Percentiles rank a stretch among this genome's conserved stretches.
These are phyloP conservation scores for Platorchestia sp. DNA, from an alignment of 1,140 invertebrate species.

Conservation along the genomic window DNA sequence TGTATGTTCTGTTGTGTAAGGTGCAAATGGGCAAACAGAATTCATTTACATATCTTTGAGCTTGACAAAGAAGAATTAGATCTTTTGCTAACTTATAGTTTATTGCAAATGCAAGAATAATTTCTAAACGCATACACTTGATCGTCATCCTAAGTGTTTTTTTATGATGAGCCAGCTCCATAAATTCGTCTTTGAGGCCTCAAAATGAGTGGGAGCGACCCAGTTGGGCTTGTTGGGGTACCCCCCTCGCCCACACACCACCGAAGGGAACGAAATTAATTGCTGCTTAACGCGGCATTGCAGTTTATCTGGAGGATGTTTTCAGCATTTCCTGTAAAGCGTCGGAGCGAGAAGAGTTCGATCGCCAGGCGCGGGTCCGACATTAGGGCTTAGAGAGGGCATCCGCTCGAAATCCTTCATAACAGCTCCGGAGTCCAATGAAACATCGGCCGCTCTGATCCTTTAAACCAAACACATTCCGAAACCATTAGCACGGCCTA, in stretches of 20 bases:
- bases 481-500: slow-evolving; percentile 37
- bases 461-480: slow-evolving; percentile 32
- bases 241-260: not conserved
- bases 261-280: not conserved
- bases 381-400: slow-evolving; percentile 28
- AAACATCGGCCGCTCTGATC: not conserved
- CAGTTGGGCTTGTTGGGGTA: not conserved
- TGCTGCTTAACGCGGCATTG: not conserved
- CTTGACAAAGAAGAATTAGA: not conserved
- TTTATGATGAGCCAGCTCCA: not conserved
- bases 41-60: not conserved
- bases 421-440: slow-evolving; percentile 26
- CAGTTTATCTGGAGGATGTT: not conserved
- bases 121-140: not conserved
- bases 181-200: not conserved
- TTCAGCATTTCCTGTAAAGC: not conserved
- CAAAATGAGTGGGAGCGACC: not conserved
- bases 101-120: not conserved
- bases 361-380: not conserved
- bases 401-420: slow-evolving; percentile 4
- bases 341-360: not conserved
- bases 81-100: not conserved
- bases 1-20: not conserved
- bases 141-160: not conserved
- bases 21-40: not conserved